Evolutionary conservation across 1,140 invertebrate genomes (phyloP).

Genomic region (Tetramorium simillimum): DNA sequence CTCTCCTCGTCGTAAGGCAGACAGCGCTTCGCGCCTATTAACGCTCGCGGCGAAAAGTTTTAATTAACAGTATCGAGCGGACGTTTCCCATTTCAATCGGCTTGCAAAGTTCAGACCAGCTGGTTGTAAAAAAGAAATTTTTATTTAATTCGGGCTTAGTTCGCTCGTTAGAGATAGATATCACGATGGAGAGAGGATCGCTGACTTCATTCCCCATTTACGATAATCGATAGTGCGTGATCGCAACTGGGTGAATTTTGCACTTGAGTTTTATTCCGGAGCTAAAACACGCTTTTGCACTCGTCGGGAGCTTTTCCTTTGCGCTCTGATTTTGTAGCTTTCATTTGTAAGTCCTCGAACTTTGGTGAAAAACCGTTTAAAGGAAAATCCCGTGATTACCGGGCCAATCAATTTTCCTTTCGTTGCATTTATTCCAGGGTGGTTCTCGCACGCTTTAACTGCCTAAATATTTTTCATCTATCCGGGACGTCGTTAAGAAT

Average conservation of each 20-base stretch:
- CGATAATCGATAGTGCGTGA: conserved; percentile 39
- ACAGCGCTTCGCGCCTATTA: conserved; percentile 52
- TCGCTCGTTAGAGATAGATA: conserved; percentile 20
- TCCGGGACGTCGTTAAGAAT: not conserved
- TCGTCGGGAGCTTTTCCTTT: conserved; percentile 67
- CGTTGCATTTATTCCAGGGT: not conserved
- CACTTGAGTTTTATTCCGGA: conserved; percentile 63
- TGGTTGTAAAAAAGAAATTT: conserved; percentile 35
- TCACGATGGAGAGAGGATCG: not conserved
- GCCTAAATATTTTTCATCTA: not conserved
- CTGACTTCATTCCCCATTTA: not conserved
- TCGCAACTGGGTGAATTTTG: conserved; percentile 30
- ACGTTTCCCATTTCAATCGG: not conserved
- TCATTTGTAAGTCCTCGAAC: not conserved
- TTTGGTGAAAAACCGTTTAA: conserved; percentile 23
- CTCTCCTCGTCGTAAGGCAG: conserved; percentile 19
- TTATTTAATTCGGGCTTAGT: conserved; percentile 30
- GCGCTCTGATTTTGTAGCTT: conserved; percentile 57
- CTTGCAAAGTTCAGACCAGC: not conserved
- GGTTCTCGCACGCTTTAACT: not conserved
- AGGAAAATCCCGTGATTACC: conserved; percentile 20
- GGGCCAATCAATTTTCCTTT: conserved; percentile 21
- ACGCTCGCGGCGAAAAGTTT: conserved; percentile 56
- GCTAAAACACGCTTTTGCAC: conserved; percentile 67
- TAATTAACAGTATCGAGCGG: conserved; percentile 67